Evolutionary conservation across 64 coral and sea anemone species (phyloP), one percentile per base, ranked within the genome.

Genomic region (Stichodactyla helianthus): DNA sequence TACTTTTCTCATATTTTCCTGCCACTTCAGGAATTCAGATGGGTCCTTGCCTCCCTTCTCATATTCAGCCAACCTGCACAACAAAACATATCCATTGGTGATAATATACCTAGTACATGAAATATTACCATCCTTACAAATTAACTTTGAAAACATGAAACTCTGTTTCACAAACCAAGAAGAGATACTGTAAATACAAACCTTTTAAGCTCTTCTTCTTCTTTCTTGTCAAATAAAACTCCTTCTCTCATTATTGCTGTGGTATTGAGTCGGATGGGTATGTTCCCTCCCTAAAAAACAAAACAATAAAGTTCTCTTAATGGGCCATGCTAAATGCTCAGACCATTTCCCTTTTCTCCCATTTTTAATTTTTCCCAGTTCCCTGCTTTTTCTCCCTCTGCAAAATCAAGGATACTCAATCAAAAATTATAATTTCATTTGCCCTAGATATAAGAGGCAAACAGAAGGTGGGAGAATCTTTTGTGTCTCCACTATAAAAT

Each of bases 241-340:
- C 97, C 97, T 83, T 99, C 97, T 88, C 97, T 95, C 97, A 99
- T 95, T 12, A 99, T 99, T 14, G 97, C 86, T 64, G 97, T 91
- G 1, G 97, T 93, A 86, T 99, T 99, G 50, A 99, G 44, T 50
- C 91, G 92, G 86, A 99, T 99, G 7, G 97, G 93, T 86, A 99
- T 86, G 31, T 95, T 95, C 4, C 88, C 93, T 55, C 81, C 35
- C 97, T 99, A 71, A 74, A 54, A 83, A 6, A 53, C 22, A 13
- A 59, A 53, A 76, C 13, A 51, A 50, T 57, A 16, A 22, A 6
- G 25, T 6, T 25, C 62, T 55, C 13, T 4, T 83, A 15, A 28
- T 28, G 28, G 35, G 1, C 77, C 15, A 1, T 8, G 19, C 13
- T 53, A 18, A 53, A 56, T 83, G 81, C 35, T 44, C 1, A 44